A percentile compares a stretch with the other conserved stretches of the same genome.
Evolutionary conservation across 1,140 invertebrate genomes (phyloP).

Genomic region (Drosophila pseudoobscura): DNA sequence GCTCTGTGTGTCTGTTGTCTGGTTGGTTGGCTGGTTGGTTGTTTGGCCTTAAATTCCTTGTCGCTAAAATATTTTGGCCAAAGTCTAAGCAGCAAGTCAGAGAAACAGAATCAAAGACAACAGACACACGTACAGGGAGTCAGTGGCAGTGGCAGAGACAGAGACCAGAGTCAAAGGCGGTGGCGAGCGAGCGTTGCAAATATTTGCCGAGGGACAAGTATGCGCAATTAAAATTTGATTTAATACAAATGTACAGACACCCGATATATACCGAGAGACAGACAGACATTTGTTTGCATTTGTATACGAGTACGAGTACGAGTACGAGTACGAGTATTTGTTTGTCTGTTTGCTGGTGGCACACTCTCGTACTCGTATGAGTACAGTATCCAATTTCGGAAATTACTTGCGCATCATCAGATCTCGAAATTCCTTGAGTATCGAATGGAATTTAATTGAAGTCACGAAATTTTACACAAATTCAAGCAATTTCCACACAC

Average conservation of each 20-base stretch:
- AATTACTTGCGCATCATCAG: constrained; percentile 81
- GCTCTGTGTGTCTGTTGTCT: constrained; percentile 14
- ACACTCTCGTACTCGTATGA: constrained; percentile 18
- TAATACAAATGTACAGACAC: constrained; percentile 73
- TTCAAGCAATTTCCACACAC: constrained; percentile 68
- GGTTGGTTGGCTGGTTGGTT: constrained; percentile 3
- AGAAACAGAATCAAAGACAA: constrained; percentile 6
- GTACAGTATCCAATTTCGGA: constrained; percentile 75
- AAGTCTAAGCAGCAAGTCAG: constrained; percentile 1
- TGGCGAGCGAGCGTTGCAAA: constrained; percentile 67
- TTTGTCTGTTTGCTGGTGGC: constrained; percentile 68
- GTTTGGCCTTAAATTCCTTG: constrained; percentile 70
- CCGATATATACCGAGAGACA: constrained; percentile 10
- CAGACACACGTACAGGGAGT: neutral
- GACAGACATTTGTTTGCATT: too few species aligned
- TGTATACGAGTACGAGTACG: neutral
- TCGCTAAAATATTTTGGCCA: constrained; percentile 67
- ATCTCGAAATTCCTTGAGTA: constrained; percentile 77
- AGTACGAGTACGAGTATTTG: constrained; percentile 5
- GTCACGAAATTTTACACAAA: constrained; percentile 76
- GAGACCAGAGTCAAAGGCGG: constrained; percentile 66
- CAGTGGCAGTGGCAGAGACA: neutral
- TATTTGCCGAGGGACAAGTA: constrained; percentile 80
- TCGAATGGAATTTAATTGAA: constrained; percentile 83
- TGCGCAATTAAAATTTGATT: constrained; percentile 82